Evolutionary conservation across 64 coral and sea anemone species (phyloP), one percentile per base, ranked within the genome.

Genomic region (Pocillopora damicornis): DNA sequence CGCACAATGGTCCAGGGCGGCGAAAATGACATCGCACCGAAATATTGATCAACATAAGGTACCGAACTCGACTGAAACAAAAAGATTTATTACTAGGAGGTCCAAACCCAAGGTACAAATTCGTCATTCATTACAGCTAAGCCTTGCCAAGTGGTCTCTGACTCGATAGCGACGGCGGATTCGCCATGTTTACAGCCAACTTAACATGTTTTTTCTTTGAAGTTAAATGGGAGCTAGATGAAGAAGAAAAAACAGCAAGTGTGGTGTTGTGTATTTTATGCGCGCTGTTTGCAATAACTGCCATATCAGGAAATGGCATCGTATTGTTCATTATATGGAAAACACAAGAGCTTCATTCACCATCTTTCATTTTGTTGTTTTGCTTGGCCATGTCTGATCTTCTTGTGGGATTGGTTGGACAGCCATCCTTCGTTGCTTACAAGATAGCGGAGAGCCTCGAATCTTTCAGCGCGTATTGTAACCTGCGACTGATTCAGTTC

Each of bases 381-480:
- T 81, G 87, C 77, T 67, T 92, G 45, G 90, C 90, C 16, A 22
- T 81, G 23, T 81, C 86, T 13, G 90, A 92, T 51, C 17, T 92
- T 16, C 76, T 87, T 9, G 90, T 92, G 7, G 90, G 90, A 13
- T 12, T 88, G 16, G 22, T 93, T 22, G 79, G 86, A 15, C 86
- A 92, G 74, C 90, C 90, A 13, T 87, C 22, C n/a, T 92, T 81
- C 68, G 65, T 88, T 1, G 76, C 80, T 6, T 88, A 77, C 11
- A 87, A 79, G 63, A 37, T 92, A 58, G 90, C 90, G 8, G 90
- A 92, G 81, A 59, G 87, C 4, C 35, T 61, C 15, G 65, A 75
- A 9, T 35, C 75, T 37, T 88, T 92, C 34, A 22, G 74, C 14
- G 56, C 77, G 34, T 88, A 87, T 38, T 92, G 90, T 37, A 16